Base-by-base conservation (phyloP, 2,888 invertebrate genomes). In the Spodoptera exigua region DNA sequence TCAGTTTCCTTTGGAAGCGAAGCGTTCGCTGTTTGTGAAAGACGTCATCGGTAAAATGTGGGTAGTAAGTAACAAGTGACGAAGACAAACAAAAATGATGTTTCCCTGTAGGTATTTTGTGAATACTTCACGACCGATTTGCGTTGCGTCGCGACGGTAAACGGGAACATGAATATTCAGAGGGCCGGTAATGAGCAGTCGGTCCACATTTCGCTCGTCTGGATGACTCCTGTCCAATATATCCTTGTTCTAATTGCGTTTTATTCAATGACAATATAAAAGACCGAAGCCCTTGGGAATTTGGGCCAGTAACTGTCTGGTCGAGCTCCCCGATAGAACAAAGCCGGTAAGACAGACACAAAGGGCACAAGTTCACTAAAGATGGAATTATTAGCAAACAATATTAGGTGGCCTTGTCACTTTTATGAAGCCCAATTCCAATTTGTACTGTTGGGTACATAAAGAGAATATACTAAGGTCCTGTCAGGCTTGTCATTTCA, bases 121-220 rank as follows among this genome's bases (percentile, higher is more conserved):
- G 68, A 59, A 61, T 61, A 64, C 64, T 66, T 67, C 66, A 49
- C 51, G 41, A 61, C 59, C 55, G 62, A 76, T 78, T 78, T 74
- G 58, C 62, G 71, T 72, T 66, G 63, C 58, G 47, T 57, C 43
- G 73, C 70, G 79, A 67, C 76, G 68, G 68, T 78, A 79, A 83
- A 80, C 78, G 78, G 69, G 79, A 47, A 36, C 70, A 87, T 92
- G 89, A 91, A 92, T 92, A 92, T 92, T 90, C 89, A 91, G 78
- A 73, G 57, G 61, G 62, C 64, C 73, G 75, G 76, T 87, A 88
- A 89, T 88, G 86, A 88, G 88, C 86, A 87, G 85, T 88, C 89
- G 80, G 70, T 80, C 79, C 82, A 82, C 79, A 87, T 89, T 87
- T 87, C 76, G 74, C 80, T 69, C 82, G 82, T 81, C 80, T 80